Conservation (phyloP, 2,888 invertebrate species). For the Lepas anatifera region DNA sequence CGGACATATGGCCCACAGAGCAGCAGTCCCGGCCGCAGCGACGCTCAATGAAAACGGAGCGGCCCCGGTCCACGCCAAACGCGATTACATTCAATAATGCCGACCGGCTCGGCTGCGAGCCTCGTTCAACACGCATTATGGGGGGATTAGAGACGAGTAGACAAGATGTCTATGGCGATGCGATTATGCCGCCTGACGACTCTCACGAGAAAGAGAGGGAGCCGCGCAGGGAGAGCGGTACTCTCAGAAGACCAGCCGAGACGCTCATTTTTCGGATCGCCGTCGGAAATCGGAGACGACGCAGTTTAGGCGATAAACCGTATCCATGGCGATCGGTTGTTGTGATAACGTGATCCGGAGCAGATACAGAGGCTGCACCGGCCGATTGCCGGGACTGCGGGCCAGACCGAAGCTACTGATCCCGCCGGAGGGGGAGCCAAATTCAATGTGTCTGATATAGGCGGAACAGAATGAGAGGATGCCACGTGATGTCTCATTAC, state of each 20-base stretch:
- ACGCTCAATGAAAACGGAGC: background rate
- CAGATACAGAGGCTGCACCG: too few relatives aligned
- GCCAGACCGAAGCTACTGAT: too few relatives aligned
- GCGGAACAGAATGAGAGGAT: too few relatives aligned
- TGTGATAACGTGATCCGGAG: background rate
- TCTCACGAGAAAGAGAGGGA: background rate
- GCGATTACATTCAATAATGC: conserved; percentile 10
- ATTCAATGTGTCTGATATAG: too few relatives aligned
- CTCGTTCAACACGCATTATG: conserved; percentile 10
- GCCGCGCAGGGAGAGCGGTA: too few relatives aligned
- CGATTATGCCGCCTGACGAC: background rate
- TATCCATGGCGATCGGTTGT: background rate
- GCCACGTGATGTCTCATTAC: too few relatives aligned
- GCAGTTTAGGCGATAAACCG: background rate
- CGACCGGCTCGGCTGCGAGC: background rate
- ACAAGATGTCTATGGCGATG: conserved; percentile 10
- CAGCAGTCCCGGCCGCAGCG: background rate
- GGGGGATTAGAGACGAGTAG: conserved; percentile 12
- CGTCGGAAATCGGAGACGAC: background rate
- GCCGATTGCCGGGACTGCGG: too few relatives aligned
- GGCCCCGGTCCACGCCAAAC: background rate
- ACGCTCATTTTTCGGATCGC: background rate
- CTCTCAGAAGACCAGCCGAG: too few relatives aligned
- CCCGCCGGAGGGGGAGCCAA: too few relatives aligned
- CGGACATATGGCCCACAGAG: background rate